Conservation (phyloP, 2,113 vertebrate genomes). For the Boleophthalmus pectinirostris region DNA sequence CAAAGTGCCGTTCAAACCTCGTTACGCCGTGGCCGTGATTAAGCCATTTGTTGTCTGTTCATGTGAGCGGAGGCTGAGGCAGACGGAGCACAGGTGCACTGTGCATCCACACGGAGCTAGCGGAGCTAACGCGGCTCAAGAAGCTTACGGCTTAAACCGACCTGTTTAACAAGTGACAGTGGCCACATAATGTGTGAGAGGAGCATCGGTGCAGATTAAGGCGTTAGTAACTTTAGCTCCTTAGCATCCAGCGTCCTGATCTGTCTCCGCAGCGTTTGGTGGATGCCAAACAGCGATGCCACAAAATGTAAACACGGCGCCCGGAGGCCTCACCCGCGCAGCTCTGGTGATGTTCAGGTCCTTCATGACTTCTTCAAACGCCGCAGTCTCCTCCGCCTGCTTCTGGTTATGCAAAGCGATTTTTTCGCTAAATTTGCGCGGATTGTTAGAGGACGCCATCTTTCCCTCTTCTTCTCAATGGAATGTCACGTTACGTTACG, state of each 20-base stretch:
- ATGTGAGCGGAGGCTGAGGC: conserved; percentile 21
- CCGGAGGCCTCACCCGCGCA: conserved; percentile 84
- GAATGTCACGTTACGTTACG: conserved; percentile 82
- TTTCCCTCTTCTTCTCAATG: conserved; percentile 87
- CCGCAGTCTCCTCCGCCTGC: conserved; percentile 94
- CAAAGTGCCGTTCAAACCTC: conserved; percentile 2
- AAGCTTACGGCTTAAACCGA: not conserved
- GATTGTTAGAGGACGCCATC: conserved; percentile 98
- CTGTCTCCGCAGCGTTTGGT: conserved; percentile 52
- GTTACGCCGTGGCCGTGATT: not conserved
- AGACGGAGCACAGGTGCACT: conserved; percentile 57
- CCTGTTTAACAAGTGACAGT: not conserved
- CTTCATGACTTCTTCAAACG: conserved; percentile 96
- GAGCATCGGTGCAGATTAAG: conserved; percentile 1
- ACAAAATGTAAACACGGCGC: conserved; percentile 30
- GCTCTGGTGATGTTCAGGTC: conserved; percentile 93
- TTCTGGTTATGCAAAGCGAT: conserved; percentile 96
- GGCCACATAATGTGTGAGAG: not conserved
- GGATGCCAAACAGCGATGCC: conserved; percentile 53
- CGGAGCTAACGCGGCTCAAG: conserved; percentile 2
- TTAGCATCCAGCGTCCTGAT: conserved; percentile 27
- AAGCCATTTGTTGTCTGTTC: conserved; percentile 13
- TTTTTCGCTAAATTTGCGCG: conserved; percentile 98
- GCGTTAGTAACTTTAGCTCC: conserved; percentile 35
- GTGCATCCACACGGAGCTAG: conserved; percentile 26